Conservation (phyloP, 2,888 invertebrate species). For the Rhorus exstirpatorius region DNA sequence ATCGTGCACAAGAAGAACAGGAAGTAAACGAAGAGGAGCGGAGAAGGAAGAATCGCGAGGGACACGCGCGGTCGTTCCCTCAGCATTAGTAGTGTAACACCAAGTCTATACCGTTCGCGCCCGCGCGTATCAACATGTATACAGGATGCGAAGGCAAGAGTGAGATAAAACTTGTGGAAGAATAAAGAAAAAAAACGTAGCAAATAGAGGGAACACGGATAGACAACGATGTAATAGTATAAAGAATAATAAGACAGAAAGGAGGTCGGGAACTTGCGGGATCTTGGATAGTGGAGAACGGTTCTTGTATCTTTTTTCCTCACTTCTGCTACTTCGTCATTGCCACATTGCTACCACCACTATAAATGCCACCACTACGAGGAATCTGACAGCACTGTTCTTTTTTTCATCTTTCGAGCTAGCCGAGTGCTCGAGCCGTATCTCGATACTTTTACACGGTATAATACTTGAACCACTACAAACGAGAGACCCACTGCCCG, state of each 20-base stretch:
- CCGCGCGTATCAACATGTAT: conserved; percentile 42
- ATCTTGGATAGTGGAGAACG: conserved; percentile 58
- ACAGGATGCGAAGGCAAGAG: conserved; percentile 17
- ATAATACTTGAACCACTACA: conserved; percentile 45
- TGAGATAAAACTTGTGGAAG: conserved; percentile 43
- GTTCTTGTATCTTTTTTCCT: conserved; percentile 62
- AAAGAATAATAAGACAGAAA: conserved; percentile 72
- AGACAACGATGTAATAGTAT: conserved; percentile 64
- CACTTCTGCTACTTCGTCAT: conserved; percentile 60
- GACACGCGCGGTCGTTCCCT: conserved; percentile 58
- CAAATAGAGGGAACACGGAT: conserved; percentile 30
- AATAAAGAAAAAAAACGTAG: conserved; percentile 27
- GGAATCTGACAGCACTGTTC: conserved; percentile 36
- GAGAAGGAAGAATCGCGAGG: conserved; percentile 62
- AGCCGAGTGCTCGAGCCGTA: conserved; percentile 39
- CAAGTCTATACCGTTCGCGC: conserved; percentile 52
- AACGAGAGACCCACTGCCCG: conserved; percentile 42
- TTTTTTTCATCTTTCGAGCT: conserved; percentile 47
- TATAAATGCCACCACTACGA: conserved; percentile 14
- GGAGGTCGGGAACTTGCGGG: conserved; percentile 58
- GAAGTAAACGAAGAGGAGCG: conserved; percentile 75
- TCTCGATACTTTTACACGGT: conserved; percentile 56
- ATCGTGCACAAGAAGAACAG: conserved; percentile 66
- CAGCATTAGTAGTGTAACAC: conserved; percentile 36
- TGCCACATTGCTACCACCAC: conserved; percentile 50